Percentiles rank a stretch among this genome's conserved stretches.
These are phyloP conservation scores for Apodemia duryi DNA, from an alignment of 2,888 invertebrate species.

Conservation along the genomic window DNA sequence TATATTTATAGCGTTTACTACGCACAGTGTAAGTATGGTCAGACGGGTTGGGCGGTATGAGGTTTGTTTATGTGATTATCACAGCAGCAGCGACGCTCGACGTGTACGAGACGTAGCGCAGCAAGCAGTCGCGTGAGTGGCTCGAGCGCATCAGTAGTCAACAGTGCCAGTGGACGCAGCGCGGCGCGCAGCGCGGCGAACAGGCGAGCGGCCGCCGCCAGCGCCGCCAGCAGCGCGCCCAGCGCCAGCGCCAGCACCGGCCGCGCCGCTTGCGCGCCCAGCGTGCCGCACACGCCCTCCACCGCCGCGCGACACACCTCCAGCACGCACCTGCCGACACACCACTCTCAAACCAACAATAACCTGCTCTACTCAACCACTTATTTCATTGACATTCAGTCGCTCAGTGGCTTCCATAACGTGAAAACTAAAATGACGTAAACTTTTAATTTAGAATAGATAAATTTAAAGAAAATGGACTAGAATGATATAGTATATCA, in stretches of 20 bases:
- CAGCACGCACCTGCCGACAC: conserved; percentile 35
- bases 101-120: conserved; percentile 42
- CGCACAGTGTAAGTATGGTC: neutral
- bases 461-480: too few species aligned
- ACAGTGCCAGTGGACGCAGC: conserved; percentile 45
- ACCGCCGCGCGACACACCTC: conserved; percentile 38
- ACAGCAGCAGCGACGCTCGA: conserved; percentile 26
- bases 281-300: conserved; percentile 40
- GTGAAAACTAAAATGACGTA: too few species aligned
- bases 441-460: too few species aligned
- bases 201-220: conserved; percentile 82
- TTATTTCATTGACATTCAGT: too few species aligned
- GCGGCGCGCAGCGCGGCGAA: conserved; percentile 81
- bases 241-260: conserved; percentile 83
- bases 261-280: conserved; percentile 40
- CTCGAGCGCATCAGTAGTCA: too few species aligned
- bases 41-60: neutral
- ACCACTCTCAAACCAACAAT: too few species aligned
- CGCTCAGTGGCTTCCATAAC: too few species aligned
- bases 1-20: too few species aligned
- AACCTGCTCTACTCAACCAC: too few species aligned
- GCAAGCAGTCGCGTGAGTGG: conserved; percentile 39
- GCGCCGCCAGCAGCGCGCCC: conserved; percentile 83
- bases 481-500: too few species aligned
- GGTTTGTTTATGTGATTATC: neutral